Percentiles rank a stretch among this genome's conserved stretches.
phyloP scores from a whole-genome alignment of 2,797 vertebrate species.

The Rhinogobio ventralis region DNA sequence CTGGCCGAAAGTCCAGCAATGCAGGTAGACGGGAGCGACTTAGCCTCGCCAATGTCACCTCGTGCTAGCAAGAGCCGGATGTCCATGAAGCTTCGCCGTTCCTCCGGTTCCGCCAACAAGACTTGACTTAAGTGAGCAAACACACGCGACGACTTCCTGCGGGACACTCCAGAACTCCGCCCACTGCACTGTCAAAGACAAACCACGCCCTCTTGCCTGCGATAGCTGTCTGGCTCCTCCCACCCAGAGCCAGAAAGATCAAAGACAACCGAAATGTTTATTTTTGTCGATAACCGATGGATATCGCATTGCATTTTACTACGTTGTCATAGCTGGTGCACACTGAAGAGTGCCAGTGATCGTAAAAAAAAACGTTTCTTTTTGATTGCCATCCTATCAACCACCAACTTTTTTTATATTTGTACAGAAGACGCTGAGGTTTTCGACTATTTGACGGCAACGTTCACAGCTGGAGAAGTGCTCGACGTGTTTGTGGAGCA shows the following conservation, averaged over 20 bases:
- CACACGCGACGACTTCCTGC: neutral
- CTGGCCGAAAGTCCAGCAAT: conserved; percentile 86
- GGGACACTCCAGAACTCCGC: conserved; percentile 18
- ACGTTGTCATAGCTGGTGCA: conserved; percentile 44
- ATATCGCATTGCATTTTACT: conserved; percentile 38
- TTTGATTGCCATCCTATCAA: conserved; percentile 42
- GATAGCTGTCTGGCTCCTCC: conserved; percentile 11
- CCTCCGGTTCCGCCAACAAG: conserved; percentile 97
- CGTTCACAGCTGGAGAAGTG: neutral
- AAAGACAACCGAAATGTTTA: conserved; percentile 36
- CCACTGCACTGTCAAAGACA: conserved; percentile 25
- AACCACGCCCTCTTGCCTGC: neutral
- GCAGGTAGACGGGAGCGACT: conserved; percentile 86
- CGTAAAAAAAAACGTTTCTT: neutral
- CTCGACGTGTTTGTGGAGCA: neutral
- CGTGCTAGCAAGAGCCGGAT: conserved; percentile 98
- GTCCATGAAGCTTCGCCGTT: conserved; percentile 98
- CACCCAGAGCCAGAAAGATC: conserved; percentile 34
- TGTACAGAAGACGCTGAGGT: conserved; percentile 42
- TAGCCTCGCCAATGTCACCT: conserved; percentile 95
- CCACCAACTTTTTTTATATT: conserved; percentile 46
- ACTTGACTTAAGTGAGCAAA: conserved; percentile 75
- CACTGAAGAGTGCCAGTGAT: conserved; percentile 44
- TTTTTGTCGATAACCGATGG: conserved; percentile 24
- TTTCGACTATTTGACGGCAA: conserved; percentile 10